Evolutionary conservation across 2,797 vertebrate genomes (phyloP).

Genomic region (Hippopotamyrus pictus): DNA sequence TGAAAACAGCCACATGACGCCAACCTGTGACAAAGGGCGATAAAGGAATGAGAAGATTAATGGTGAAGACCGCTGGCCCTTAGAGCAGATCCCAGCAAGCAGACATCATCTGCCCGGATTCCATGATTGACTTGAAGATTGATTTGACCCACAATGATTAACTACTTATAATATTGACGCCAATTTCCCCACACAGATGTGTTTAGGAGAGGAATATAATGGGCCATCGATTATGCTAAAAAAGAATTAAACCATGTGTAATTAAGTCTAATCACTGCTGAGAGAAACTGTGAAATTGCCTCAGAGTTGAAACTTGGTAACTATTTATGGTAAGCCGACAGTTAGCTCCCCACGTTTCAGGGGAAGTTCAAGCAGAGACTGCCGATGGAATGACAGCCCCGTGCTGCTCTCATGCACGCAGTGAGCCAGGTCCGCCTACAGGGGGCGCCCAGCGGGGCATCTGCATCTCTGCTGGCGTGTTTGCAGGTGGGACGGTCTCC

Average conservation of each 20-base stretch:
- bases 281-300: background rate
- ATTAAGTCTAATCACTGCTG: conserved; percentile 1
- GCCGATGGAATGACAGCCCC: background rate
- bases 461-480: background rate
- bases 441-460: background rate
- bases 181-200: conserved; percentile 6
- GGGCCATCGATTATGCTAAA: conserved; percentile 4
- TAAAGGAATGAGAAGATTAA: background rate
- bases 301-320: background rate
- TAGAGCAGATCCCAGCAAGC: background rate
- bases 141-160: background rate
- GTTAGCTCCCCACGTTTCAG: background rate
- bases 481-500: background rate
- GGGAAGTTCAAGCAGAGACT: background rate
- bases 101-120: background rate
- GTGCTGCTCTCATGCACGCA: background rate
- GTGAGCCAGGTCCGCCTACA: background rate
- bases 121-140: background rate
- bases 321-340: background rate
- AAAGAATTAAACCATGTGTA: conserved; percentile 2
- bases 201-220: background rate
- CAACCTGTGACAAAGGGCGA: background rate
- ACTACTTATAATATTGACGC: background rate
- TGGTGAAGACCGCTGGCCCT: background rate
- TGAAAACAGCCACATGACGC: background rate